These are phyloP conservation scores for Pteromalus puparum DNA, from an alignment of 1,140 invertebrate species.

Conservation along the genomic window DNA sequence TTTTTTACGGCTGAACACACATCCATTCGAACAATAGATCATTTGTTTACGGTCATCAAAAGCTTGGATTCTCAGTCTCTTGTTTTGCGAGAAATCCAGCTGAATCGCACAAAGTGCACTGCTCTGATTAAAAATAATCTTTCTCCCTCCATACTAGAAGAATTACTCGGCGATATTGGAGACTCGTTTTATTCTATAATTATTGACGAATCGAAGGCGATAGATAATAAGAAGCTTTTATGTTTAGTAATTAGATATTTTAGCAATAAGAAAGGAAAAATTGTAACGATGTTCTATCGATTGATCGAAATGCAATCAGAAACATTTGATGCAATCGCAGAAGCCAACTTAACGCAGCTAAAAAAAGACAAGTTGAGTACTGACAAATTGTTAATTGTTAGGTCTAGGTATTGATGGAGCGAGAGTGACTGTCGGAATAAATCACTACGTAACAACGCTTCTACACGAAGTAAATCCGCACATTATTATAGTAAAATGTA, in stretches of 20 bases:
- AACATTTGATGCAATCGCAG: not conserved
- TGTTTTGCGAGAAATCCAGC: not conserved
- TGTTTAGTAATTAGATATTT: slow-evolving; percentile 25
- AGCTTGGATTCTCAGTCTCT: not conserved
- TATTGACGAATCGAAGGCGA: not conserved
- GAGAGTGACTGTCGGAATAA: not conserved
- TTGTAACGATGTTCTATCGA: not conserved
- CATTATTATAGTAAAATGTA: not conserved
- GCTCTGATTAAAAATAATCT: not conserved
- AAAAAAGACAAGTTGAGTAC: not conserved
- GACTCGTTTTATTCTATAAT: not conserved
- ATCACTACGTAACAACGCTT: not conserved
- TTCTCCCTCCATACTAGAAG: not conserved
- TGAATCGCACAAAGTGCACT: not conserved
- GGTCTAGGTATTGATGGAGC: not conserved
- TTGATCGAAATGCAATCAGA: not conserved
- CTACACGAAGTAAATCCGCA: not conserved
- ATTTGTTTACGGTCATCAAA: not conserved
- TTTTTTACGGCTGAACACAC: not conserved
- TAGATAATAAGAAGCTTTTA: not conserved
- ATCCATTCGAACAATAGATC: not conserved
- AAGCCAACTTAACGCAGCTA: not conserved
- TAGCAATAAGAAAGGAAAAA: not conserved
- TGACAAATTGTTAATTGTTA: not conserved
- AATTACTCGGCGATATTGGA: not conserved